Percentiles rank a stretch among this genome's conserved stretches.
These are phyloP conservation scores for Pitta sordida DNA, from an alignment of 2,113 vertebrate genomes.

Conservation along the genomic window DNA sequence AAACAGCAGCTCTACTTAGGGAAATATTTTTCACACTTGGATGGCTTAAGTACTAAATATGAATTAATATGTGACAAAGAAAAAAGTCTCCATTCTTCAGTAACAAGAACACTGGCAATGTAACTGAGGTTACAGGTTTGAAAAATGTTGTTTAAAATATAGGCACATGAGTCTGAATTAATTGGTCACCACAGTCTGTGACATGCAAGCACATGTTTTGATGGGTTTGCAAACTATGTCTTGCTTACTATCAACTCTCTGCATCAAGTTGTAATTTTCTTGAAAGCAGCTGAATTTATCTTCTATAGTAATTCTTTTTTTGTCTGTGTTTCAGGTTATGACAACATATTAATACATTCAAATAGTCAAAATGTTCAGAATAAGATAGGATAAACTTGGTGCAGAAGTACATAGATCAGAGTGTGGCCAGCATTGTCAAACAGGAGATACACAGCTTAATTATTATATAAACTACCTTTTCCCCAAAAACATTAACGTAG, in stretches of 20 bases:
- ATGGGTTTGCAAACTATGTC: conserved; percentile 16
- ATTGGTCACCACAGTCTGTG: conserved; percentile 37
- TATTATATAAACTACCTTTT: conserved; percentile 64
- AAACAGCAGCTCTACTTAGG: conserved; percentile 6
- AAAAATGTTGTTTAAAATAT: conserved; percentile 49
- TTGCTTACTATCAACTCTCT: conserved; percentile 44
- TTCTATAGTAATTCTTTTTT: conserved; percentile 43
- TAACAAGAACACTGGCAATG: conserved; percentile 20
- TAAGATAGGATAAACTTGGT: conserved; percentile 68
- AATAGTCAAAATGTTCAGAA: conserved; percentile 75
- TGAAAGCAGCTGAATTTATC: conserved; percentile 66
- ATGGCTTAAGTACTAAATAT: conserved; percentile 20
- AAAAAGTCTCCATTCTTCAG: neutral
- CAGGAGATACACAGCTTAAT: conserved; percentile 61
- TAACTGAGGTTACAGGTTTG: conserved; percentile 8
- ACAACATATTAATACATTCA: conserved; percentile 75
- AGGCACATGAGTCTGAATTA: conserved; percentile 66
- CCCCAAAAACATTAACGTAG: conserved; percentile 59
- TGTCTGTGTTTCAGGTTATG: conserved; percentile 40
- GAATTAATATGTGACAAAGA: neutral
- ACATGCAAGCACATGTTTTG: conserved; percentile 41
- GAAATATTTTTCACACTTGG: conserved; percentile 15
- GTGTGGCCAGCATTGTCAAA: conserved; percentile 69
- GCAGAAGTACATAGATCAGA: conserved; percentile 70
- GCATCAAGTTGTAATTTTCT: conserved; percentile 58